Evolutionary conservation across 2,113 vertebrate genomes (phyloP).

Genomic region (Ceratotherium simum): DNA sequence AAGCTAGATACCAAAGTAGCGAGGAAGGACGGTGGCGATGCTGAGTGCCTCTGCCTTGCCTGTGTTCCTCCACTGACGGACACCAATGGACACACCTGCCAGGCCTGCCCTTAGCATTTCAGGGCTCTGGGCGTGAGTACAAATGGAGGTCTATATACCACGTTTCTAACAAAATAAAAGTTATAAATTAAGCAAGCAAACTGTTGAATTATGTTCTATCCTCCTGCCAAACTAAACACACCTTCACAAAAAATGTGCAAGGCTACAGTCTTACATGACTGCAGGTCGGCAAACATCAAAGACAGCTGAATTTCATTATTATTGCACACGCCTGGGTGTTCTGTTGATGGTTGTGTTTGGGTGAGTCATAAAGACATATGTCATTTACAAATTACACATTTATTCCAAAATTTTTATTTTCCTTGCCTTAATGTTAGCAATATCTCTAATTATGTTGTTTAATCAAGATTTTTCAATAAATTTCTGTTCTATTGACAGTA

Average conservation of each 20-base stretch:
- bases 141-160: neutral
- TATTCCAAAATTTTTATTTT: conserved; percentile 10
- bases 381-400: neutral
- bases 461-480: neutral
- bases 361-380: neutral
- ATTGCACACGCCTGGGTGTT: neutral
- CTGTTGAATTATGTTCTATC: neutral
- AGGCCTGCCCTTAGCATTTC: neutral
- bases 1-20: neutral
- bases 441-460: conserved; percentile 22
- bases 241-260: neutral
- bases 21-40: neutral
- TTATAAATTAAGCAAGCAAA: neutral
- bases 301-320: neutral
- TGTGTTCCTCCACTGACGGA: rapidly evolving
- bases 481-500: neutral
- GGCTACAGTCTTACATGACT: neutral
- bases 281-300: neutral
- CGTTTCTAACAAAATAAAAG: neutral
- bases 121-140: neutral
- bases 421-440: neutral
- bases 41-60: neutral
- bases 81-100: neutral
- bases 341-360: neutral
- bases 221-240: conserved; percentile 33